These are phyloP conservation scores for Anhinga anhinga DNA, from an alignment of 2,113 vertebrate species.

Conservation along the genomic window DNA sequence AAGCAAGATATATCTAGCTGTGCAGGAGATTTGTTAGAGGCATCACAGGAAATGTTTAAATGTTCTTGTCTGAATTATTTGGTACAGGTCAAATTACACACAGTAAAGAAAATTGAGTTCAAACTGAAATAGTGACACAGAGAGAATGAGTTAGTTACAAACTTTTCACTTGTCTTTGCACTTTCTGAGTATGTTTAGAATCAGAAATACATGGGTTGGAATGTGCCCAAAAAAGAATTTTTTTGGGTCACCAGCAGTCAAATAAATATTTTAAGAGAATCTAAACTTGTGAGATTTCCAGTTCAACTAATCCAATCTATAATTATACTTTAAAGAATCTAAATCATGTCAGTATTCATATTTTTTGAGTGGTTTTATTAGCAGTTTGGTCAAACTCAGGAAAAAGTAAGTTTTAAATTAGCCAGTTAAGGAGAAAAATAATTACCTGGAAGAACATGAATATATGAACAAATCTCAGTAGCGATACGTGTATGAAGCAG, in stretches of 20 bases:
- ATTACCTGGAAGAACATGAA: background rate
- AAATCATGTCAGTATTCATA: background rate
- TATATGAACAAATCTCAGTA: background rate
- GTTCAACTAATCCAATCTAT: background rate
- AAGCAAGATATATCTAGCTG: background rate
- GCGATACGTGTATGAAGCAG: accelerated
- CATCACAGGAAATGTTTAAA: background rate
- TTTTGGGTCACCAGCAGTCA: background rate
- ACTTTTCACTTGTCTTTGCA: background rate
- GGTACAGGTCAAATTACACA: background rate
- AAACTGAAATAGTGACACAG: background rate
- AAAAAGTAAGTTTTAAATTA: background rate
- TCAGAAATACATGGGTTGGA: background rate
- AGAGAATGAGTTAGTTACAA: background rate
- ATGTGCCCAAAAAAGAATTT: background rate
- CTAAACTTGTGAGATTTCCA: background rate
- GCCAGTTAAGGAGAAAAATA: background rate
- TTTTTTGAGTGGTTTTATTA: background rate
- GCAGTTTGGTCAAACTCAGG: background rate
- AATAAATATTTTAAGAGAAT: background rate
- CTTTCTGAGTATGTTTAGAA: background rate
- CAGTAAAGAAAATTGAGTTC: background rate
- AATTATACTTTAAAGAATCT: background rate
- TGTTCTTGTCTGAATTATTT: background rate
- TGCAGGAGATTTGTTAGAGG: background rate